Base-by-base conservation (phyloP, 2,888 invertebrate genomes). In the Drosophila longiperda region DNA sequence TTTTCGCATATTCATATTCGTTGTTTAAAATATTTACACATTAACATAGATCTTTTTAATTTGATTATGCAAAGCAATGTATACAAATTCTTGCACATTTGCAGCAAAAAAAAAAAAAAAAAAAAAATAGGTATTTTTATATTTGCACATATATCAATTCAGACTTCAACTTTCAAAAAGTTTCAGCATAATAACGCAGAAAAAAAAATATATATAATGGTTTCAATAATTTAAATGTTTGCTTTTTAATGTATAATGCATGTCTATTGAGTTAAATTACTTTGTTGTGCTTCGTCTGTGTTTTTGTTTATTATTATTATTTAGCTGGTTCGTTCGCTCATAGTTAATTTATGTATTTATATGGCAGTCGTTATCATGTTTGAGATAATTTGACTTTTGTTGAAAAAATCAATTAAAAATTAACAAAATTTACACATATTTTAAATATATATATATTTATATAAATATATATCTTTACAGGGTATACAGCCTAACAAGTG, bases 331-430 rank as follows among this genome's bases (percentile, higher is more conserved):
- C 33, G 23, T 42, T 62, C 62, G 38, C 6, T 53, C 58, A 15
- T 26, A 48, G 40, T 58, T 60, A 60, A 72, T 60, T 71, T 62
- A 69, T 71, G 62, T 76, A 72, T 70, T 67, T 78, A 78, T 88
- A 87, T 87, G 86, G 86, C 86, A 87, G 86, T 87, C 82, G 77
- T 80, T 83, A 80, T 83, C 64, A 76, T 75, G 81, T 75, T 82
- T 84, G 84, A 86, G 86, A 88, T 88, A 79, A 82, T 77, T 80
- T 82, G 76, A 88, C 76, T 83, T 79, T 73, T 73, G 73, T 73
- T 65, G 34, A 64, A 73, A 78, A 83, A 83, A 79, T 79, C 77
- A 79, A 72, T 78, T 55, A 42, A 45, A 66, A 57, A 71, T 67
- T 69, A 66, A 77, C 42, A 59, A 73, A 70, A 53, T 58, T 57